A percentile compares a stretch with the other conserved stretches of the same genome.
These are phyloP conservation scores for Ophion ellenae DNA, from an alignment of 2,888 invertebrate species.

Conservation along the genomic window DNA sequence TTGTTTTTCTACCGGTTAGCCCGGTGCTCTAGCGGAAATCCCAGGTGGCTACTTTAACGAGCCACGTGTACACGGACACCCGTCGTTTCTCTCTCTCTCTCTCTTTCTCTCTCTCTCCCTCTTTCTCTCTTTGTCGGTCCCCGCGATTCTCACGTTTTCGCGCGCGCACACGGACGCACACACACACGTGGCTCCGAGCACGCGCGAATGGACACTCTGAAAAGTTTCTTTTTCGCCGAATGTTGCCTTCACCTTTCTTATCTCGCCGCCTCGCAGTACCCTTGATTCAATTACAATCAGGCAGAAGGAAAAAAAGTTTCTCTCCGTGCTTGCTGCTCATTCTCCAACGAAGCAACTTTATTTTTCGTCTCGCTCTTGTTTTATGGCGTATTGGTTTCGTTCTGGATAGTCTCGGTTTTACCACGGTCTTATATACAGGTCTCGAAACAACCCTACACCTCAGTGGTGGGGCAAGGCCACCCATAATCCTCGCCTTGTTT, in stretches of 20 bases:
- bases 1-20: conserved; percentile 68
- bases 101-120: conserved; percentile 5
- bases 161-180: no score
- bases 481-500: no score
- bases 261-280: conserved; percentile 31
- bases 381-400: conserved; percentile 45
- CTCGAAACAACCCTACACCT: no score
- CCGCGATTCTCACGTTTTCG: neutral
- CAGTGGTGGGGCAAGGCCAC: no score
- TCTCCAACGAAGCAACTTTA: conserved; percentile 33
- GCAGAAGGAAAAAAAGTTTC: conserved; percentile 36
- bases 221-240: conserved; percentile 21
- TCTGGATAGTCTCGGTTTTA: no score
- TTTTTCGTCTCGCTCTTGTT: conserved; percentile 37
- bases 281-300: conserved; percentile 64
- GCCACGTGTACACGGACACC: conserved; percentile 19
- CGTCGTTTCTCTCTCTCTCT: conserved; percentile 4
- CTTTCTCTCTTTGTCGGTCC: conserved; percentile 9
- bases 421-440: no score
- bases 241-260: conserved; percentile 7
- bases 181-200: neutral
- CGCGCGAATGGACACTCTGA: neutral
- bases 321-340: conserved; percentile 22
- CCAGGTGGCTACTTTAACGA: conserved; percentile 66
- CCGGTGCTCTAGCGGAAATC: conserved; percentile 46